Base-by-base conservation (phyloP, 2,888 invertebrate species). In the Cheilosia pagana region DNA sequence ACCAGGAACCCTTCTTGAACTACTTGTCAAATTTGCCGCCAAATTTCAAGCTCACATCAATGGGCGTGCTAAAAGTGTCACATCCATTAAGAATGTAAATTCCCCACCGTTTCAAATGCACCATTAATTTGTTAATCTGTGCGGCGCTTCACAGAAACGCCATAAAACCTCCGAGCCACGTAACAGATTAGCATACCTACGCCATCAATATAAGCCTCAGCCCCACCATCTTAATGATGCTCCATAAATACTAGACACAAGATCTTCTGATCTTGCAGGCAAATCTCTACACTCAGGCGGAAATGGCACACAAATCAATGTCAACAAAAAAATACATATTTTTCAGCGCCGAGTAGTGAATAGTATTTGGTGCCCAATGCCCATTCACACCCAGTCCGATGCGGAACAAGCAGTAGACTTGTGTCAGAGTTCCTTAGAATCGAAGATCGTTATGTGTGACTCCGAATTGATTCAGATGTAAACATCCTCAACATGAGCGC, bases 301-400 rank as follows among this genome's bases (percentile, higher is more conserved):
- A 83, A 83, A 83, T 72, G 72, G 55, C 60, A 65, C 60, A 67
- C 77, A 77, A 82, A 82, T 82, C 82, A 82, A 77, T 78, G 82
- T 78, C 78, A 78, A 72, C 52, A 72, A 57, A 65, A 57, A 50
- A 35, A 28, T 6, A 31, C 2, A 28, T 28, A 28, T 4, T 35
- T 12, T 10, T 35, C 57, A 8, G 25, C 25, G 25, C 10, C 31
- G 25, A n/a, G 28, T 23, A 28, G 67, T 50, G 12, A 14, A 28
- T 14, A 31, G 31, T 31, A 48, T 62, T 35, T 16, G 14, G 39
- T 8, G n/a, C 21, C 50, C 41, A 41, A 25, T 8, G n/a, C 21
- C 50, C 41, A 41, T 74, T 53, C 45, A 59, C 21, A 72, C 52
- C 67, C 53, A 16, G 10, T 48, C 41, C 31, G 50, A 52, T 7